Evolutionary conservation across 1,140 invertebrate species (phyloP).

Genomic region (Zaprionus lachaisei): DNA sequence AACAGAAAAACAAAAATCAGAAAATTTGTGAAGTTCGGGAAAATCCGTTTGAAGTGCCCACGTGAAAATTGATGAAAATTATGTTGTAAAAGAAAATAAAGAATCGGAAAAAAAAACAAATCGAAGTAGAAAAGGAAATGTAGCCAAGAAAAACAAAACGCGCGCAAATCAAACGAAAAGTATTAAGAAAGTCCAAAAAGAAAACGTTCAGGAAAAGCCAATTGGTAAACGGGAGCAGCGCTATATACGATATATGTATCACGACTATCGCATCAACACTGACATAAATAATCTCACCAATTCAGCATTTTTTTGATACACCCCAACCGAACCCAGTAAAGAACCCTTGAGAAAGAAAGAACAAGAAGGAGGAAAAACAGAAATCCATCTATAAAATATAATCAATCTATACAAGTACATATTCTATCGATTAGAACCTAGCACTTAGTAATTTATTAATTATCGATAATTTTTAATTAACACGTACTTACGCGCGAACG

Average conservation of each 20-base stretch:
- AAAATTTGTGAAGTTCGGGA: neutral
- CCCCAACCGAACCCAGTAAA: slow-evolving; percentile 7
- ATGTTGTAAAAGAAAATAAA: slow-evolving; percentile 22
- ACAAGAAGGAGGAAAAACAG: slow-evolving; percentile 45
- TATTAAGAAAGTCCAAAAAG: slow-evolving; percentile 75
- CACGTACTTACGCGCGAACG: slow-evolving; percentile 57
- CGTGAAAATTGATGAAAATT: slow-evolving; percentile 53
- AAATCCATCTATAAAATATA: slow-evolving; percentile 30
- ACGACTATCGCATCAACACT: slow-evolving; percentile 19
- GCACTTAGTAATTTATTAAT: slow-evolving; percentile 76
- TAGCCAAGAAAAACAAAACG: slow-evolving; percentile 53
- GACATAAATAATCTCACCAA: slow-evolving; percentile 49
- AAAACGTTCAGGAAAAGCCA: slow-evolving; percentile 34
- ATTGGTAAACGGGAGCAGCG: slow-evolving; percentile 5
- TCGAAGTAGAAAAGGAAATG: slow-evolving; percentile 41
- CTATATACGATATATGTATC: slow-evolving; percentile 28
- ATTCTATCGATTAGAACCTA: slow-evolving; percentile 60
- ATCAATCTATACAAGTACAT: slow-evolving; percentile 39
- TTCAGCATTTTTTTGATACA: slow-evolving; percentile 56
- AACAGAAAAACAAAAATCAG: neutral
- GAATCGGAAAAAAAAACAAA: slow-evolving; percentile 17
- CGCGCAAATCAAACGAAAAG: slow-evolving; percentile 74
- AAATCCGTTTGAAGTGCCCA: slow-evolving; percentile 64
- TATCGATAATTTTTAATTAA: slow-evolving; percentile 31
- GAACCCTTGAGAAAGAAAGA: slow-evolving; percentile 8